Percentiles rank a stretch among this genome's conserved stretches.
Evolutionary conservation across 2,797 vertebrate species (phyloP).

Genomic region (Phrynocephalus vlangalii): DNA sequence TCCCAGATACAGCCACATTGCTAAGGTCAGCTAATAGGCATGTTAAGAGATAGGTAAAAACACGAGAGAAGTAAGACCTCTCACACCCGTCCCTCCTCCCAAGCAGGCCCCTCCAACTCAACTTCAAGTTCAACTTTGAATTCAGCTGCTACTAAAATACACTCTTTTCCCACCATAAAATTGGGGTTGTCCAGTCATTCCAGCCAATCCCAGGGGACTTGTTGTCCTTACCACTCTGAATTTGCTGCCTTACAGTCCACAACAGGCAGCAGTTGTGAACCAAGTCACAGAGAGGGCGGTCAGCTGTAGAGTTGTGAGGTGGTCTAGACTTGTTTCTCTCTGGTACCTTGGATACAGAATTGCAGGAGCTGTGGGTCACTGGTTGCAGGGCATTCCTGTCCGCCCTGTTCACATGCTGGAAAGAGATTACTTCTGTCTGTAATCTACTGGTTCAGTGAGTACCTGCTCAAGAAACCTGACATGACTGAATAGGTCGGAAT

Average conservation of each 20-base stretch:
- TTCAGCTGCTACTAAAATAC: not conserved
- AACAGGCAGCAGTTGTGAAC: not conserved
- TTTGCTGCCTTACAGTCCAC: not conserved
- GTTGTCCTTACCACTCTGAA: not conserved
- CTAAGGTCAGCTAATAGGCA: not conserved
- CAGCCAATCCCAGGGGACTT: not conserved
- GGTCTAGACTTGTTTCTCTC: not conserved
- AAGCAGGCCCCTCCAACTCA: not conserved
- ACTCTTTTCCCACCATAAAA: not conserved
- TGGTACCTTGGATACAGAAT: not conserved
- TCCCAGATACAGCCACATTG: not conserved
- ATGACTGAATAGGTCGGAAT: not conserved
- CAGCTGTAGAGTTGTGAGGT: not conserved
- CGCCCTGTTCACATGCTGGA: not conserved
- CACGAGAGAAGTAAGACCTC: not conserved
- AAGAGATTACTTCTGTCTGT: slow-evolving; percentile 8
- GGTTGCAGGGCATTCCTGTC: not conserved
- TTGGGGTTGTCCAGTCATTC: not conserved
- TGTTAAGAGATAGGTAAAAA: not conserved
- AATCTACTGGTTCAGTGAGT: not conserved
- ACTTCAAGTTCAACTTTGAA: not conserved
- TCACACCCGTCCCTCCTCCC: not conserved
- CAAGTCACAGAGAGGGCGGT: not conserved
- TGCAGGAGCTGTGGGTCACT: not conserved
- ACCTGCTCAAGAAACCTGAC: not conserved